Base-by-base conservation (phyloP, 2,888 invertebrate species). In the Cyclophora punctaria region DNA sequence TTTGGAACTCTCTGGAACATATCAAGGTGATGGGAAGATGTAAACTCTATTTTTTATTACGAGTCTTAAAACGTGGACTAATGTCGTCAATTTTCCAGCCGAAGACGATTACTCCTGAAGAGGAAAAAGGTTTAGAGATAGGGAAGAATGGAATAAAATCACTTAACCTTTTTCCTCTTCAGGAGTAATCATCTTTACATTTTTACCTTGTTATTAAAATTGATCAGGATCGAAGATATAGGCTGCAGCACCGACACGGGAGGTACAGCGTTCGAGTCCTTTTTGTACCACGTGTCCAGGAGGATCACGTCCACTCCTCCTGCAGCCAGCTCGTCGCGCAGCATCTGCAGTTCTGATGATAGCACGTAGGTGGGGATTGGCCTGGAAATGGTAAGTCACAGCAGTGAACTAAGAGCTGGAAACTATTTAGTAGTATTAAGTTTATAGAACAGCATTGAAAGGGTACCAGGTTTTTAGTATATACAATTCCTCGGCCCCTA, bases 341-440 rank as follows among this genome's bases (percentile, higher is more conserved):
- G 86, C 90, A 96, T 83, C 70, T 95, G 95, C 48, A 98, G 90
- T 73, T 99, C 98, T 0, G 95, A 95, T 35, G 97, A 97, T 1
- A 97, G 85, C 52, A 99, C 97, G 74, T 97, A 96, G 0, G 98
- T 98, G 0, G 98, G 99, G 60, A 99, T 96, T 0, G 99, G 98
- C 7, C 99, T 89, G 73, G 4, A 68, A 67, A 46, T 20, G 20
- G 20, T 20, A 34, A 35, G 5, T 43, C 7, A 4, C 41, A 44
- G 5, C 33, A 46, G 20, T 20, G 20, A 20, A 20, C 20, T 20
- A 33, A 35, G 20, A 37, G 7, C 40, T 35, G 3, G 7, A 40
- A 5, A 37, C 41, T 20, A 20, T 20, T 20, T 20, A 20, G 20
- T 1, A 20, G 20, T 20, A 20, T 20, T 20, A 1, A 1, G 20